A percentile compares a stretch with the other conserved stretches of the same genome.
Conservation (phyloP, 2,113 vertebrate genomes). For the Chlamydotis undulata region DNA sequence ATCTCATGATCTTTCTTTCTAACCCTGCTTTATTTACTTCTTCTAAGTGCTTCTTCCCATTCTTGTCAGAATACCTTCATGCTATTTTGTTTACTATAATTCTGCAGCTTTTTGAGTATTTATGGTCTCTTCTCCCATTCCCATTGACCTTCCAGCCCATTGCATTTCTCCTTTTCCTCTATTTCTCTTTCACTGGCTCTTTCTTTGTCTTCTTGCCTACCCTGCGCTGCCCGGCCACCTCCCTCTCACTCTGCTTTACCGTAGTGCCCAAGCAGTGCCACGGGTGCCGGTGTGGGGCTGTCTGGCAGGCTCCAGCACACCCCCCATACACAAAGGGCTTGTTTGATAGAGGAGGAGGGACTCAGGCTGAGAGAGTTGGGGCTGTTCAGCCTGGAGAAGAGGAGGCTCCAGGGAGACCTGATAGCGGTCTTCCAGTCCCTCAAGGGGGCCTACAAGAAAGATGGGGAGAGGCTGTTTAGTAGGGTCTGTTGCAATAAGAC, state of each 20-base stretch:
- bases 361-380: background rate
- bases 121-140: background rate
- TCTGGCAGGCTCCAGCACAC: background rate
- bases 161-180: background rate
- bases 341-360: background rate
- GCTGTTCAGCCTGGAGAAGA: too few species aligned
- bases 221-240: background rate
- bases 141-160: background rate
- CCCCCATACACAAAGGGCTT: accelerated
- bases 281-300: accelerated
- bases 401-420: too few species aligned
- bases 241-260: background rate
- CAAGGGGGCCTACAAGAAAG: too few species aligned
- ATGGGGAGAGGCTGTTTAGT: too few species aligned
- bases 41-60: background rate
- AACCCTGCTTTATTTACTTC: background rate
- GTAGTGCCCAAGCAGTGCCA: accelerated
- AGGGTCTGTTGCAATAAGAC: too few species aligned
- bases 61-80: background rate
- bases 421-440: too few species aligned
- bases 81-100: background rate
- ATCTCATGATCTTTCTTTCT: background rate
- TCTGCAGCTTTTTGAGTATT: background rate
- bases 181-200: background rate
- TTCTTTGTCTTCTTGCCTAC: background rate